A percentile compares a stretch with the other conserved stretches of the same genome.
phyloP scores from a whole-genome alignment of 1,140 invertebrate genomes.

The Copidosoma floridanum region DNA sequence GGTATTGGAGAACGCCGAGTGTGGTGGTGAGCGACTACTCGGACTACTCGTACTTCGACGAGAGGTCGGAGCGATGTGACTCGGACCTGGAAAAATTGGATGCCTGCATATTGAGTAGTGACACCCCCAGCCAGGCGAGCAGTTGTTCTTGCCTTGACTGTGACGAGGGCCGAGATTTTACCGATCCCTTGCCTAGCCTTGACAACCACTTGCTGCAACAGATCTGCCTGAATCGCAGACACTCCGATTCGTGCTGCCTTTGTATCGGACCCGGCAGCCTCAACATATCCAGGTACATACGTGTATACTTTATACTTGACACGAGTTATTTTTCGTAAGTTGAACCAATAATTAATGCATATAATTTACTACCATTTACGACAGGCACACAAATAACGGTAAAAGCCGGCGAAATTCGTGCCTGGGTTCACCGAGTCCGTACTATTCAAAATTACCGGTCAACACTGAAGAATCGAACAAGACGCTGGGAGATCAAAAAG shows the following conservation, averaged over 20 bases:
- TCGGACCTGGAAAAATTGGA: slow-evolving; percentile 44
- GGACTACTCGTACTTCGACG: slow-evolving; percentile 61
- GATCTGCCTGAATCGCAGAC: slow-evolving; percentile 43
- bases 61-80: slow-evolving; percentile 47
- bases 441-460: slow-evolving; percentile 26
- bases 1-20: slow-evolving; percentile 74
- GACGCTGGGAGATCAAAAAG: slow-evolving; percentile 15
- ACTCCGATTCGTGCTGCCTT: slow-evolving; percentile 48
- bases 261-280: slow-evolving; percentile 31
- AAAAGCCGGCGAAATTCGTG: slow-evolving; percentile 46
- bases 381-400: slow-evolving; percentile 20
- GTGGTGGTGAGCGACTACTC: slow-evolving; percentile 83
- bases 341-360: no score
- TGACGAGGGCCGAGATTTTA: slow-evolving; percentile 44
- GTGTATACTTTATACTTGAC: no score
- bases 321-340: no score
- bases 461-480: slow-evolving; percentile 13
- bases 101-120: slow-evolving; percentile 38
- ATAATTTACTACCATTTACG: no score
- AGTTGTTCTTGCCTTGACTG: slow-evolving; percentile 51
- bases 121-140: slow-evolving; percentile 43
- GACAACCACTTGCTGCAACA: slow-evolving; percentile 35
- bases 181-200: slow-evolving; percentile 28
- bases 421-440: slow-evolving; percentile 37
- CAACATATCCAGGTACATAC: neutral